phyloP scores from a whole-genome alignment of 2,113 vertebrate species.

The Podiceps cristatus region DNA sequence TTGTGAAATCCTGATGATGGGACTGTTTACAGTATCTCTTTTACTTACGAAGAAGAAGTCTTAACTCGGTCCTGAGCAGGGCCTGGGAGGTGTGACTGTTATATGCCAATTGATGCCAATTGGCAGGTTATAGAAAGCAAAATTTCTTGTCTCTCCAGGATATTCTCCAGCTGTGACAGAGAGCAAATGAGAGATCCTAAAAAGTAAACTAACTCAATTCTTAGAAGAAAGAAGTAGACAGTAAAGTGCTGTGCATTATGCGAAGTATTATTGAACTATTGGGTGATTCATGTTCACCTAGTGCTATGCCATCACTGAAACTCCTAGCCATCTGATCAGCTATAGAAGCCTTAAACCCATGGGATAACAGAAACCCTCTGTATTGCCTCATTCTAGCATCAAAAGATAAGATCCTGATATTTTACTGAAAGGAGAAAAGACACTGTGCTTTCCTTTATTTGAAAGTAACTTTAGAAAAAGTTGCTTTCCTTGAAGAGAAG shows the following conservation, averaged over 20 bases:
- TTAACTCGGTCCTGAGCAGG: not conserved
- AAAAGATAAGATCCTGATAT: not conserved
- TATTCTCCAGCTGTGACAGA: not conserved
- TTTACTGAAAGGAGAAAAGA: not conserved
- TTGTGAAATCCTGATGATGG: not conserved
- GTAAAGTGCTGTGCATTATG: not conserved
- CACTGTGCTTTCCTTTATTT: not conserved
- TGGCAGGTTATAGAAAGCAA: not conserved
- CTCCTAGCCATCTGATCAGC: slow-evolving; percentile 1
- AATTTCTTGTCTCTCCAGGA: not conserved
- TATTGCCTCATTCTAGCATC: not conserved
- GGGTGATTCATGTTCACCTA: not conserved
- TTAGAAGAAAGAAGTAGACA: not conserved
- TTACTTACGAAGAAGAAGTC: not conserved
- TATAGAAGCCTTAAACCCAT: slow-evolving; percentile 1
- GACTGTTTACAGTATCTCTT: not conserved
- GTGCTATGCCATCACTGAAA: not conserved
- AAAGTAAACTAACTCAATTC: not conserved
- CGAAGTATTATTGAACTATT: slow-evolving; percentile 39
- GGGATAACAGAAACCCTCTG: not conserved
- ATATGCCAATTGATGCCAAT: too few relatives aligned
- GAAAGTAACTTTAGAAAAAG: not conserved
- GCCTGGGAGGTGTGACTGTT: not conserved
- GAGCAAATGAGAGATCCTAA: not conserved
- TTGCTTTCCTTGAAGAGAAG: not conserved